These are phyloP conservation scores for Drosophila mayri DNA, from an alignment of 1,140 invertebrate genomes.

Conservation along the genomic window DNA sequence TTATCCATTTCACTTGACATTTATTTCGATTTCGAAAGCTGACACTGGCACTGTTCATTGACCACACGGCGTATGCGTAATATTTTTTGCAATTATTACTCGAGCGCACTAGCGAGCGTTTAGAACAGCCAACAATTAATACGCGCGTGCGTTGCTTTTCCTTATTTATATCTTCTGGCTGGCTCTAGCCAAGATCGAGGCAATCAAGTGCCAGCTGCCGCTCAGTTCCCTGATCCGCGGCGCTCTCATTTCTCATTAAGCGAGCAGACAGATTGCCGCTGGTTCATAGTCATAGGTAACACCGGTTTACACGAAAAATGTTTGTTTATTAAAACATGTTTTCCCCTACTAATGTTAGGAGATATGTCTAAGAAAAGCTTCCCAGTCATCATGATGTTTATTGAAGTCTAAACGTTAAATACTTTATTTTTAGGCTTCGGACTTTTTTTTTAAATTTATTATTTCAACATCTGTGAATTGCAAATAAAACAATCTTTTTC, in stretches of 20 bases:
- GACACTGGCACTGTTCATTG: conserved; percentile 17
- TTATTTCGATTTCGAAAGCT: conserved; percentile 7
- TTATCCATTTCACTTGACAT: conserved; percentile 49
- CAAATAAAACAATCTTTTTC: background rate
- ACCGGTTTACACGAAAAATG: conserved; percentile 2
- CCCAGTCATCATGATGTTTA: background rate
- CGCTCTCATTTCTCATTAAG: conserved; percentile 53
- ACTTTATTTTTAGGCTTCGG: too few species aligned
- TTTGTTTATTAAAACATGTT: background rate
- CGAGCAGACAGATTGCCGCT: conserved; percentile 52
- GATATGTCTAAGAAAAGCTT: too few species aligned
- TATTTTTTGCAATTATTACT: conserved; percentile 16
- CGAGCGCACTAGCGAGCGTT: conserved; percentile 49
- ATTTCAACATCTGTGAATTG: background rate
- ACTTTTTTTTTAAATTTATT: background rate
- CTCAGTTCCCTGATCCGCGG: conserved; percentile 43
- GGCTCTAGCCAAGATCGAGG: conserved; percentile 75
- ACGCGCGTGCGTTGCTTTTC: conserved; percentile 81
- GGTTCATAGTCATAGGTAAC: conserved; percentile 46
- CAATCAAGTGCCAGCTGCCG: conserved; percentile 72
- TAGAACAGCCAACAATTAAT: conserved; percentile 77
- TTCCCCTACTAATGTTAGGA: background rate
- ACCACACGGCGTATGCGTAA: conserved; percentile 30
- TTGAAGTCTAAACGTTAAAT: background rate
- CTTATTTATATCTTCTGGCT: conserved; percentile 78